Percentiles rank a stretch among this genome's conserved stretches.
Evolutionary conservation across 2,113 vertebrate genomes (phyloP).

Genomic region (Cyphomyrus discorhynchus): DNA sequence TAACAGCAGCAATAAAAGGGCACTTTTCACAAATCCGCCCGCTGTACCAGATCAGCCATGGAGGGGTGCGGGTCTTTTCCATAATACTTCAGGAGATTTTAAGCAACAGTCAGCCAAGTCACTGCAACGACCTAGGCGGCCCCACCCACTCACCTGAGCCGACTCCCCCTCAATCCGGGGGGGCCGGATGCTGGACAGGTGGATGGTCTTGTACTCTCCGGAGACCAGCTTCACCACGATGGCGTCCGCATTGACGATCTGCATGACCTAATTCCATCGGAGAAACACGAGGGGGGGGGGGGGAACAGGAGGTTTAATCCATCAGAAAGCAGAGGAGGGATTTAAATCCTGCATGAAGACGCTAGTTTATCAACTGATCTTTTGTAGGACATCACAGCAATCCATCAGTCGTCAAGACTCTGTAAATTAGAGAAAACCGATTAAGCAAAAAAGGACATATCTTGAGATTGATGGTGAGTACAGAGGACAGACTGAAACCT

Average conservation of each 20-base stretch:
- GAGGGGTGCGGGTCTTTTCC: not conserved
- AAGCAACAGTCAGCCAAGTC: not conserved
- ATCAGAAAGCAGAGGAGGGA: not conserved
- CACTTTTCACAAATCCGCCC: not conserved
- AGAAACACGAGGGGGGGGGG: not conserved
- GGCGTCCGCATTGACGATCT: constrained; percentile 88
- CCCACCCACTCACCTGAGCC: constrained; percentile 45
- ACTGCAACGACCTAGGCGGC: not conserved
- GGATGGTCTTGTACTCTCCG: constrained; percentile 88
- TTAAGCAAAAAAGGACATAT: not conserved
- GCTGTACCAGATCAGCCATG: not conserved
- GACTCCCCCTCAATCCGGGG: constrained; percentile 86
- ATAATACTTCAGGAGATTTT: not conserved
- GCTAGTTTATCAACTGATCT: constrained; percentile 8
- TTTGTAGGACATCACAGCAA: not conserved
- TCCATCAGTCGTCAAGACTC: not conserved
- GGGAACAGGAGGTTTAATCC: not conserved
- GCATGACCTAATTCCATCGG: constrained; percentile 74
- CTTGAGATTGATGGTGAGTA: not conserved
- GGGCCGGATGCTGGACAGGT: constrained; percentile 89
- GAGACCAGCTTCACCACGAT: constrained; percentile 90
- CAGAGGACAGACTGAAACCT: not conserved
- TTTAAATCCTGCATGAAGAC: too few relatives aligned
- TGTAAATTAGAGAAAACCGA: not conserved
- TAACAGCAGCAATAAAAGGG: not conserved